Conservation (phyloP, 2,797 vertebrate species). For the Takifugu rubripes region DNA sequence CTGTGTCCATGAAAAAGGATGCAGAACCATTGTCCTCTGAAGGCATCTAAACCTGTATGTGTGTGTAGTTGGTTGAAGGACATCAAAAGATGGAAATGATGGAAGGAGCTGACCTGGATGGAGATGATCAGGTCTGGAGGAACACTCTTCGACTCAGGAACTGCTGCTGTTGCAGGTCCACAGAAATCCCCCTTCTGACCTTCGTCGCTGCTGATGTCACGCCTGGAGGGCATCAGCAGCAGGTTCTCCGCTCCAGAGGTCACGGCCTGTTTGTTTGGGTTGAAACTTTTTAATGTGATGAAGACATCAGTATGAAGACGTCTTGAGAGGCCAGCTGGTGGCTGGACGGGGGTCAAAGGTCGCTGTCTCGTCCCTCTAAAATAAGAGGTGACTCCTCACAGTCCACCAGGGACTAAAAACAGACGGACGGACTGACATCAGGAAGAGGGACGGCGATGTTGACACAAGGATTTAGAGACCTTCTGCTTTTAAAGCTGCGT, state of each 20-base stretch:
- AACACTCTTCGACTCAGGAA: slow-evolving; percentile 25
- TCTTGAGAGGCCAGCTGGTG: neutral
- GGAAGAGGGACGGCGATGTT: slow-evolving; percentile 31
- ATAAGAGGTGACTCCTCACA: slow-evolving; percentile 48
- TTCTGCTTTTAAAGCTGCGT: slow-evolving; percentile 36
- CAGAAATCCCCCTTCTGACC: no score
- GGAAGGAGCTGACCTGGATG: neutral
- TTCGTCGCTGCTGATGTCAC: no score
- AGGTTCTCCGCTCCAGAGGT: no score
- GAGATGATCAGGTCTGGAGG: neutral
- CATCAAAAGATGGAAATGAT: neutral
- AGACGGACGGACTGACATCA: slow-evolving; percentile 18
- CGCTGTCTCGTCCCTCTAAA: slow-evolving; percentile 39
- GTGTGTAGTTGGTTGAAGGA: neutral
- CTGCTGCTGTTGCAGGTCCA: slow-evolving; percentile 23
- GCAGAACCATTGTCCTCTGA: no score
- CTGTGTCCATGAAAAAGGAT: no score
- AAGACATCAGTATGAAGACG: no score
- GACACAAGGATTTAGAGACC: slow-evolving; percentile 38
- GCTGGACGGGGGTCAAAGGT: slow-evolving; percentile 19
- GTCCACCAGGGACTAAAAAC: slow-evolving; percentile 45
- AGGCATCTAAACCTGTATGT: no score
- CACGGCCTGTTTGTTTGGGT: neutral
- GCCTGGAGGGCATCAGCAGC: no score
- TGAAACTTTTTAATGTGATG: neutral